Evolutionary conservation across 2,797 vertebrate genomes (phyloP).

Genomic region (Enoplosus armatus): DNA sequence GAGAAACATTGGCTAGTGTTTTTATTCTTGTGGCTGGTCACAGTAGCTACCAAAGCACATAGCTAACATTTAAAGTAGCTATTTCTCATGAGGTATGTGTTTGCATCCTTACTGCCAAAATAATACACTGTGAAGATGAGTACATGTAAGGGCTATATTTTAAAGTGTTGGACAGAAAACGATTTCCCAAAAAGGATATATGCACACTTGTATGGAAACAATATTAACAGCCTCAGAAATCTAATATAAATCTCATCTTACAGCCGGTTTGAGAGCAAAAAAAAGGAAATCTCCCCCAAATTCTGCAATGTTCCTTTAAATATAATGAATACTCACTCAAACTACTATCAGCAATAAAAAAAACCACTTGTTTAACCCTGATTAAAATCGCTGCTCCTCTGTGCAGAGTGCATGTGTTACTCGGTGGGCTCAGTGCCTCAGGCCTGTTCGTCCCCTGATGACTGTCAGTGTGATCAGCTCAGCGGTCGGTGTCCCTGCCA

Average conservation of each 20-base stretch:
- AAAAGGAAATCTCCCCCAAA: too few relatives aligned
- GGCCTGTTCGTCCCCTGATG: constrained; percentile 82
- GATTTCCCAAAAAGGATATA: too few relatives aligned
- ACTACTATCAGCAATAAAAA: neutral
- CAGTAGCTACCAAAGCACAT: neutral
- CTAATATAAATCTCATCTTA: neutral
- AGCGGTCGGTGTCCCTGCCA: constrained; percentile 92
- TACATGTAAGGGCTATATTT: too few relatives aligned
- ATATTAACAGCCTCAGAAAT: too few relatives aligned
- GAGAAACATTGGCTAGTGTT: neutral
- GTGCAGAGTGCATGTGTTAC: constrained; percentile 92
- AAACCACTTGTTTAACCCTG: neutral
- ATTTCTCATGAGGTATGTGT: neutral
- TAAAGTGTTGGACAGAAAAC: too few relatives aligned
- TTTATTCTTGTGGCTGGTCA: neutral
- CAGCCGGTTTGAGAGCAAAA: neutral
- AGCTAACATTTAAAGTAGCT: neutral
- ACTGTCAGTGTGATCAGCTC: constrained; percentile 88
- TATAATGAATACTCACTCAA: too few relatives aligned
- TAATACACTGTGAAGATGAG: too few relatives aligned
- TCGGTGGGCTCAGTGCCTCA: constrained; percentile 84
- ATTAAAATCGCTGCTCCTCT: neutral
- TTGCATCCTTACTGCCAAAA: too few relatives aligned
- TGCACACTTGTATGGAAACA: too few relatives aligned
- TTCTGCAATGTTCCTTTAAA: neutral